These are phyloP conservation scores for Orthosia cruda DNA, from an alignment of 2,888 invertebrate genomes.

Conservation along the genomic window DNA sequence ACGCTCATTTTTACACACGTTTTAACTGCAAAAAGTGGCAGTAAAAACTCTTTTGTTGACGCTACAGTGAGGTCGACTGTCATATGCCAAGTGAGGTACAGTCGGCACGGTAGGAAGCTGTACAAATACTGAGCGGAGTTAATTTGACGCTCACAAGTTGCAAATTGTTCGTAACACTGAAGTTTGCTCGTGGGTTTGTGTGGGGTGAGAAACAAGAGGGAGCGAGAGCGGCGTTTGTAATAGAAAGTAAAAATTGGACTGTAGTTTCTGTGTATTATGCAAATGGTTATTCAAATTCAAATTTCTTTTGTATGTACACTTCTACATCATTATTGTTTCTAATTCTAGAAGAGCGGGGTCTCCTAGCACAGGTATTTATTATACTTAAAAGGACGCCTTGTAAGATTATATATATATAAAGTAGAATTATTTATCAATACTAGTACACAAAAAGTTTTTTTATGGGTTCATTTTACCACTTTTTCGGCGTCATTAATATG, in stretches of 20 bases:
- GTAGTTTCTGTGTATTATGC: not conserved
- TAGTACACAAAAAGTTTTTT: too few species aligned
- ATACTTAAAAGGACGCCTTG: too few species aligned
- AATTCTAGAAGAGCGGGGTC: too few species aligned
- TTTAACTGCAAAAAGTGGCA: conserved; percentile 23
- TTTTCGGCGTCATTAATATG: too few species aligned
- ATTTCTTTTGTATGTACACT: too few species aligned
- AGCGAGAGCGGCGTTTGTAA: not conserved
- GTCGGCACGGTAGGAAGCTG: conserved; percentile 37
- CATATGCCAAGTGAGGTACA: conserved; percentile 37
- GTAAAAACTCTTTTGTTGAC: conserved; percentile 47
- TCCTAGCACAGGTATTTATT: too few species aligned
- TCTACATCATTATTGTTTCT: too few species aligned
- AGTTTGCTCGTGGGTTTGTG: conserved; percentile 55
- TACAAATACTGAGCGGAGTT: conserved; percentile 61
- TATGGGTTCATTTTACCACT: too few species aligned
- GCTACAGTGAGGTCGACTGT: conserved; percentile 37
- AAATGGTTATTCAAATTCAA: too few species aligned
- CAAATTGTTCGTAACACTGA: conserved; percentile 70
- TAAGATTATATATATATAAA: too few species aligned
- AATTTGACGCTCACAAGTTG: conserved; percentile 70
- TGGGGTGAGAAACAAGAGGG: not conserved
- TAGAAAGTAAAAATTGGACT: not conserved
- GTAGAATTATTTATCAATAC: too few species aligned
- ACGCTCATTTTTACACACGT: conserved; percentile 13